Evolutionary conservation across 2,113 vertebrate species (phyloP).

Genomic region (Petrocephalus zakoni): DNA sequence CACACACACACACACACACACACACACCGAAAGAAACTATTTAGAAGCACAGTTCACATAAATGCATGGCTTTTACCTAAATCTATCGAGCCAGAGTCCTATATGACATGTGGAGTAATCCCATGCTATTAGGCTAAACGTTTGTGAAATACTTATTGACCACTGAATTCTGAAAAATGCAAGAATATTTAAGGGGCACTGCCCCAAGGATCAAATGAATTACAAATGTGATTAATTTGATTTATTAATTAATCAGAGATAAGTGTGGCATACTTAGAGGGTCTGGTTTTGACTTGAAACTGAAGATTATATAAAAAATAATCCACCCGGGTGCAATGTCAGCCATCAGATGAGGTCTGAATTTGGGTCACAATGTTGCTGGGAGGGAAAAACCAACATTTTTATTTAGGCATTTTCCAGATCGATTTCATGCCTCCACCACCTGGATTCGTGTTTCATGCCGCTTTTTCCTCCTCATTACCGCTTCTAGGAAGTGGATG

Average conservation of each 20-base stretch:
- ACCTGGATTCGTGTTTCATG: not conserved
- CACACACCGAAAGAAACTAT: too few species aligned
- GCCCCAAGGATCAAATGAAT: not conserved
- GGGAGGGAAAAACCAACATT: not conserved
- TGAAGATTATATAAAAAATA: not conserved
- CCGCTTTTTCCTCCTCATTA: not conserved
- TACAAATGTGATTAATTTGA: not conserved
- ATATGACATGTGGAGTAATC: not conserved
- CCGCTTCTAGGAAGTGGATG: not conserved
- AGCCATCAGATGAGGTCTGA: not conserved
- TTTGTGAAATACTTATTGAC: not conserved
- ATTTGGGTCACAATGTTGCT: not conserved
- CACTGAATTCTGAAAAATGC: not conserved
- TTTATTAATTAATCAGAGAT: not conserved
- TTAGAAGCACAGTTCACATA: too few species aligned
- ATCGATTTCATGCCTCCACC: constrained; percentile 2
- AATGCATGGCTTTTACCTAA: too few species aligned
- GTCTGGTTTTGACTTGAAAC: not conserved
- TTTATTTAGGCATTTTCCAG: not conserved
- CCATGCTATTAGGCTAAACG: not conserved
- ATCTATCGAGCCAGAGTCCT: too few species aligned
- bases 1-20: too few species aligned
- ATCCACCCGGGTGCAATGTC: not conserved
- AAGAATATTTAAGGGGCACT: not conserved
- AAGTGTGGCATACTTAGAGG: not conserved